Conservation (phyloP, 53 echinoderm and acorn worm species). For the Temnopleurus reevesii region DNA sequence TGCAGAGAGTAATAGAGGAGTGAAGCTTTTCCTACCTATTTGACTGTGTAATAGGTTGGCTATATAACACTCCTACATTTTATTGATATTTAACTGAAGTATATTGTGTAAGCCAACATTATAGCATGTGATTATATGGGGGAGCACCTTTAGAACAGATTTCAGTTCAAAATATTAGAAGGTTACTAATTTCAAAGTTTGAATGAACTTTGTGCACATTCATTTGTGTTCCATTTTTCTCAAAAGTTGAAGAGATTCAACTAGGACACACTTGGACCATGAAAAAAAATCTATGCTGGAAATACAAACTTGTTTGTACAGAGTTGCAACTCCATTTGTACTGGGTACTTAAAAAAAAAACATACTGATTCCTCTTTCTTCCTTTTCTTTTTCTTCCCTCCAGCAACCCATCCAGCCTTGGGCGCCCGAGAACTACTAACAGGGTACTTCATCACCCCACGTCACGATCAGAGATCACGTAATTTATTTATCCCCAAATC, state of each 20-base stretch:
- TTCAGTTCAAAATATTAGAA: too few relatives aligned
- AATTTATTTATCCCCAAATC: not conserved
- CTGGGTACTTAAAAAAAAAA: not conserved
- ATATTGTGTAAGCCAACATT: not conserved
- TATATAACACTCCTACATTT: slow-evolving; percentile 58
- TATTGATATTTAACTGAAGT: not conserved
- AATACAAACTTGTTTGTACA: not conserved
- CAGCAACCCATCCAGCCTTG: slow-evolving; percentile 3
- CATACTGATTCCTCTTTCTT: not conserved
- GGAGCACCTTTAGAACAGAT: too few relatives aligned
- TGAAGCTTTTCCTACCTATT: slow-evolving; percentile 43
- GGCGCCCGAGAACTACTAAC: slow-evolving; percentile 43
- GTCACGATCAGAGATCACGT: not conserved
- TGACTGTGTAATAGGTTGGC: slow-evolving; percentile 14
- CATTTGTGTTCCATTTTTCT: too few relatives aligned
- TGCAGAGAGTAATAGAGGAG: slow-evolving; percentile 30
- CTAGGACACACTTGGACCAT: not conserved
- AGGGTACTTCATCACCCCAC: not conserved
- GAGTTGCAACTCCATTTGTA: too few relatives aligned
- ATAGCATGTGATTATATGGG: not conserved
- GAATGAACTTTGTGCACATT: not conserved
- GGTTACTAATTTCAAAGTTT: not conserved
- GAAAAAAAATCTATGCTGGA: not conserved
- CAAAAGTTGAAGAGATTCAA: too few relatives aligned
- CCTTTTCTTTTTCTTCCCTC: not conserved